Conservation (phyloP, 2,113 vertebrate species). For the Tragelaphus strepsiceros region DNA sequence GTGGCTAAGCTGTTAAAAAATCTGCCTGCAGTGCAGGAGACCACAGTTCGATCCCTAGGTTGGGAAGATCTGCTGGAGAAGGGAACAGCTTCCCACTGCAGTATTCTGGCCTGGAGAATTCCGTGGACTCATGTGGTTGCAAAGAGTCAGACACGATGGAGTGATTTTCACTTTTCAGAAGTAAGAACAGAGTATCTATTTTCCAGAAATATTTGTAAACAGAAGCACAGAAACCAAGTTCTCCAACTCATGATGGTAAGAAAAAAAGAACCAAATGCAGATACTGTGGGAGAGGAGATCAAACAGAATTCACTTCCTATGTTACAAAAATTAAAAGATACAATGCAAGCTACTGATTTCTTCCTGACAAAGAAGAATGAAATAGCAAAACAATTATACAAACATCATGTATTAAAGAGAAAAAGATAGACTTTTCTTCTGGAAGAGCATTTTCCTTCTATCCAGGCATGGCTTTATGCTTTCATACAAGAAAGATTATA, state of each 20-base stretch:
- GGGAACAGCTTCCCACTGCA: background rate
- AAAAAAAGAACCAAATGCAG: background rate
- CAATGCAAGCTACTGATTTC: background rate
- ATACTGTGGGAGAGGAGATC: background rate
- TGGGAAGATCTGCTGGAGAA: background rate
- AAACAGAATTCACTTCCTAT: background rate
- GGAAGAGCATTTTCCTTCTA: background rate
- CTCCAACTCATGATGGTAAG: background rate
- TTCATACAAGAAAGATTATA: background rate
- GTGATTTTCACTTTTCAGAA: background rate
- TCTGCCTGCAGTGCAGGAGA: background rate
- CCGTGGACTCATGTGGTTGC: background rate
- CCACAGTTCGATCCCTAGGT: background rate
- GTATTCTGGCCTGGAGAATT: background rate
- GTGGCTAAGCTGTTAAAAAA: background rate
- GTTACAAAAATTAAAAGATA: background rate
- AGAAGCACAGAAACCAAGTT: background rate
- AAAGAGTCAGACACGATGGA: background rate
- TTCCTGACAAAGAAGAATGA: background rate
- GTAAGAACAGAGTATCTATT: background rate
- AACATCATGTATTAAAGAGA: background rate
- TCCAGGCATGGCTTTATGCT: background rate
- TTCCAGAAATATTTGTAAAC: background rate
- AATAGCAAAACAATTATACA: background rate
- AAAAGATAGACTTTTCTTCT: background rate